Evolutionary conservation across 1,140 invertebrate genomes (phyloP).

Genomic region (Himalopsyche phryganea): DNA sequence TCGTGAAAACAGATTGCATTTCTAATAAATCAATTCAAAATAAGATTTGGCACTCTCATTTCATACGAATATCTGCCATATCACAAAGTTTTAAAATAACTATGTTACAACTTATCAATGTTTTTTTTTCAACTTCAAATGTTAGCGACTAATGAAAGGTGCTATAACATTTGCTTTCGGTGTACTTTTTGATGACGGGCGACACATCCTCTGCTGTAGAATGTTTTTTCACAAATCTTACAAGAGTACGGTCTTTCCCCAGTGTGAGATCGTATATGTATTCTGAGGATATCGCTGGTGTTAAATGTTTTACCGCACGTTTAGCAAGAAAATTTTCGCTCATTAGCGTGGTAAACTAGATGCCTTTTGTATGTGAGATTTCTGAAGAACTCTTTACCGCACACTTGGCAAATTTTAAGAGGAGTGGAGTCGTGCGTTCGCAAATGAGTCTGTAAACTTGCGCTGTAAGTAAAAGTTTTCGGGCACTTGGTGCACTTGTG

Average conservation of each 20-base stretch:
- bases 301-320: slow-evolving; percentile 55
- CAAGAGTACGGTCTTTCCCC: slow-evolving; percentile 62
- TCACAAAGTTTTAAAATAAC: too few relatives aligned
- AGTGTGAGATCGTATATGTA: slow-evolving; percentile 73
- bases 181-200: slow-evolving; percentile 42
- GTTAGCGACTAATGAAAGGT: too few relatives aligned
- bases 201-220: slow-evolving; percentile 48
- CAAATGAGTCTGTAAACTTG: slow-evolving; percentile 49
- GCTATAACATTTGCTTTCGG: slow-evolving; percentile 13
- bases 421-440: slow-evolving; percentile 48
- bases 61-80: too few relatives aligned
- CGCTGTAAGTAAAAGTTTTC: slow-evolving; percentile 53
- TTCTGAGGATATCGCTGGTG: slow-evolving; percentile 56
- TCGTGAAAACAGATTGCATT: too few relatives aligned
- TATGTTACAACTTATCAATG: too few relatives aligned
- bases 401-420: slow-evolving; percentile 48
- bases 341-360: slow-evolving; percentile 48
- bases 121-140: too few relatives aligned
- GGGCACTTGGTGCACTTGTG: slow-evolving; percentile 56
- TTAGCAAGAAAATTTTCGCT: slow-evolving; percentile 50
- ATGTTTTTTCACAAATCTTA: slow-evolving; percentile 53
- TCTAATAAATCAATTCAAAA: too few relatives aligned
- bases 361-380: slow-evolving; percentile 45
- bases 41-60: too few relatives aligned
- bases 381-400: slow-evolving; percentile 48